Percentiles rank a stretch among this genome's conserved stretches.
These are phyloP conservation scores for Phyllotreta cruciferae DNA, from an alignment of 2,888 invertebrate species.

Conservation along the genomic window DNA sequence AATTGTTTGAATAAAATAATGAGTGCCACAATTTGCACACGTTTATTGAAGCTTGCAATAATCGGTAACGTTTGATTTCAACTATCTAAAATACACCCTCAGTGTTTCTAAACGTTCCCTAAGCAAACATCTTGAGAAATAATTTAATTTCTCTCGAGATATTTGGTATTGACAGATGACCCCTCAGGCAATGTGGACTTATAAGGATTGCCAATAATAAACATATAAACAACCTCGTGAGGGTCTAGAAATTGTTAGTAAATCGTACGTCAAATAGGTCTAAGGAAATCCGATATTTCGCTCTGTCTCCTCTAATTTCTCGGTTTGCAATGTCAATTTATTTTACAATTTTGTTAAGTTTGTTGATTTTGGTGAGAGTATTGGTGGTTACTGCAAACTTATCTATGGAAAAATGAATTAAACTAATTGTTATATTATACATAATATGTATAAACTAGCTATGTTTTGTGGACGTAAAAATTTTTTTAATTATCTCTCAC, in stretches of 20 bases:
- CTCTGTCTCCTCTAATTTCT: slow-evolving; percentile 18
- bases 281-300: slow-evolving; percentile 31
- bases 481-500: too few species aligned
- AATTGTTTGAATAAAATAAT: background rate
- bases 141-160: slow-evolving; percentile 46
- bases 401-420: too few species aligned
- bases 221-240: slow-evolving; percentile 38
- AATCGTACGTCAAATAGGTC: slow-evolving; percentile 35
- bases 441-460: too few species aligned
- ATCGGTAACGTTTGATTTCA: too few species aligned
- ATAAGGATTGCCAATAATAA: slow-evolving; percentile 36
- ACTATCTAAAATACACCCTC: background rate
- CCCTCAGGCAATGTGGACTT: slow-evolving; percentile 35
- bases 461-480: too few species aligned
- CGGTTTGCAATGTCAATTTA: slow-evolving; percentile 20
- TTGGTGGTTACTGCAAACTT: too few species aligned
- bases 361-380: background rate
- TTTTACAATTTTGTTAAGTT: slow-evolving; percentile 2
- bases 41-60: background rate
- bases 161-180: slow-evolving; percentile 42
- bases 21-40: background rate
- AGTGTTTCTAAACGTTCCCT: slow-evolving; percentile 39
- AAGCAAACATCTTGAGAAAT: slow-evolving; percentile 46
- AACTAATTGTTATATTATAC: too few species aligned
- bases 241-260: slow-evolving; percentile 37